These are phyloP conservation scores for Elachura formosa DNA, from an alignment of 2,113 vertebrate genomes.

Conservation along the genomic window DNA sequence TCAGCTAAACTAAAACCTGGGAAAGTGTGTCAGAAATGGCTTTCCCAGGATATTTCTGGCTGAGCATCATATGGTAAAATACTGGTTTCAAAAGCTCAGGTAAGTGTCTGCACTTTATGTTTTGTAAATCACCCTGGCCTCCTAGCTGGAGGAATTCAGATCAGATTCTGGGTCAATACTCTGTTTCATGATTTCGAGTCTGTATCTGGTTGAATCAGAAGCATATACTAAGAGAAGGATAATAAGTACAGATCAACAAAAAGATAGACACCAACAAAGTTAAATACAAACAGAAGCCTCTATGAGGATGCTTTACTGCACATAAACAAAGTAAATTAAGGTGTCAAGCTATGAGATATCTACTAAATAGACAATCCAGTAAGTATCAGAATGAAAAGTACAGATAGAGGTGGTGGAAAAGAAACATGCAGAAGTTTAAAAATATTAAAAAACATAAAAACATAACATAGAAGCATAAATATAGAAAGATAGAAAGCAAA, in stretches of 20 bases:
- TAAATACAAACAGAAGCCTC: background rate
- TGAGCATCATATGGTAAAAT: background rate
- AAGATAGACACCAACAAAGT: background rate
- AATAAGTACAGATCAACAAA: background rate
- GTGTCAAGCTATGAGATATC: background rate
- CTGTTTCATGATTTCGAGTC: background rate
- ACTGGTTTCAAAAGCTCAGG: rapidly evolving
- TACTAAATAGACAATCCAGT: background rate
- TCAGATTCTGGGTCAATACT: background rate
- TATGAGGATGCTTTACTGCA: background rate
- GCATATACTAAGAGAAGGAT: background rate
- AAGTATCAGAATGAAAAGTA: background rate
- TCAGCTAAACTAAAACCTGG: background rate
- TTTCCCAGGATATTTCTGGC: background rate
- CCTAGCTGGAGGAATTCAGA: background rate
- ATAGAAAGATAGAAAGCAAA: background rate
- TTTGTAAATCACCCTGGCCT: background rate
- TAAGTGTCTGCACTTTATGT: background rate
- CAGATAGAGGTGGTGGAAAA: background rate
- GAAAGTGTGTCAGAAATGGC: background rate
- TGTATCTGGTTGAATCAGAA: background rate
- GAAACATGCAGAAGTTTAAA: background rate
- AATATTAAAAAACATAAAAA: too few relatives aligned
- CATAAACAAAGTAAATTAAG: background rate
- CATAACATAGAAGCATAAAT: too few relatives aligned